Evolutionary conservation across 1,140 invertebrate genomes (phyloP).

Genomic region (Drosophila santomea): DNA sequence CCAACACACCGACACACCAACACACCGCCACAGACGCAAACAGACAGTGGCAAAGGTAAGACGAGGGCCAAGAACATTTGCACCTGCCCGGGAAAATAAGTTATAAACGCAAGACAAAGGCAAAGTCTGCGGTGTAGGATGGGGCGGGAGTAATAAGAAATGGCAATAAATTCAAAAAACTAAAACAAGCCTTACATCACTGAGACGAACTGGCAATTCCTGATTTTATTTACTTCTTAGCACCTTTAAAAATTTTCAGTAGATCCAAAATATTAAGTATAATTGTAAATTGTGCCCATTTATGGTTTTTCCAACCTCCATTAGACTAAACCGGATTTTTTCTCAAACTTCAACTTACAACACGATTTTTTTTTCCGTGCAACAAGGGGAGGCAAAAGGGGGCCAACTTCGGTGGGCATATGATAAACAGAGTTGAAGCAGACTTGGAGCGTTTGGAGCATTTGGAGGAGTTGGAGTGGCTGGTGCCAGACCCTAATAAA

Average conservation of each 20-base stretch:
- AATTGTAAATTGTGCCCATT: no score
- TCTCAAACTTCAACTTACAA: no score
- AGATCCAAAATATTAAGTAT: no score
- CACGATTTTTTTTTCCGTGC: neutral
- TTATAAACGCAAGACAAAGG: conserved; percentile 77
- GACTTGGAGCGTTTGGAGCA: conserved; percentile 42
- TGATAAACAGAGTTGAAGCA: conserved; percentile 70
- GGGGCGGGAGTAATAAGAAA: conserved; percentile 63
- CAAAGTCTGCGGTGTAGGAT: conserved; percentile 19
- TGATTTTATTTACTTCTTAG: no score
- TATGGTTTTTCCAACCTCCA: no score
- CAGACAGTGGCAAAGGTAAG: conserved; percentile 20
- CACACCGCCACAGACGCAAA: conserved; percentile 12
- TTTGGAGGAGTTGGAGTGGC: conserved; percentile 48
- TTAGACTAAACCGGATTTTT: neutral
- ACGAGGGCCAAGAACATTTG: conserved; percentile 63
- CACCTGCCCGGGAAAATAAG: conserved; percentile 74
- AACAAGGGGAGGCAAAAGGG: conserved; percentile 46
- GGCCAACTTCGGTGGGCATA: conserved; percentile 65
- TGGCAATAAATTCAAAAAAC: conserved; percentile 82
- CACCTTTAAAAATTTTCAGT: no score
- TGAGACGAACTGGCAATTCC: neutral
- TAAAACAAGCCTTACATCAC: conserved; percentile 62
- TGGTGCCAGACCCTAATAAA: conserved; percentile 69
- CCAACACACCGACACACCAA: conserved; percentile 10